Conservation (phyloP, 2,113 vertebrate genomes). For the Odontesthes bonariensis region DNA sequence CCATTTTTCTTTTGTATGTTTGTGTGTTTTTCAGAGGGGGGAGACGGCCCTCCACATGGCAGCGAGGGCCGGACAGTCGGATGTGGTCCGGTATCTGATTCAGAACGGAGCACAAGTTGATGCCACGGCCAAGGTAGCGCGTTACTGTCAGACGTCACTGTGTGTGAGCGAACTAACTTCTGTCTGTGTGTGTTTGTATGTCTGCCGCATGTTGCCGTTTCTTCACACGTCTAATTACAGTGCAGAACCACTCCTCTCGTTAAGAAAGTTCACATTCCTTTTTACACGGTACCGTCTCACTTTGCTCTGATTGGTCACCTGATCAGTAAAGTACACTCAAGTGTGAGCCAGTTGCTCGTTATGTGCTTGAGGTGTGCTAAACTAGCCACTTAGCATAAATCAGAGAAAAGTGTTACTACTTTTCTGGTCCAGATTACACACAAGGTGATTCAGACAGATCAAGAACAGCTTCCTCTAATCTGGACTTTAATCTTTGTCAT, state of each 20-base stretch:
- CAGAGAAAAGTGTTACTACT: too few relatives aligned
- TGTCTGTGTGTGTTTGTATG: background rate
- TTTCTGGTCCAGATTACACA: too few relatives aligned
- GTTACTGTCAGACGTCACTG: too few relatives aligned
- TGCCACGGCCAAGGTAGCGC: conserved; percentile 97
- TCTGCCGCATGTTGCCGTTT: background rate
- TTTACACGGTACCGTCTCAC: background rate
- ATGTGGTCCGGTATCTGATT: conserved; percentile 93
- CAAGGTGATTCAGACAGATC: too few relatives aligned
- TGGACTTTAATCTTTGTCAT: too few relatives aligned
- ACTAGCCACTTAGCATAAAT: too few relatives aligned
- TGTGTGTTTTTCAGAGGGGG: conserved; percentile 87
- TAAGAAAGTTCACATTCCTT: background rate
- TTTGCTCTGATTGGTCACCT: background rate
- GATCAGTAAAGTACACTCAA: background rate
- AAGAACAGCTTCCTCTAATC: too few relatives aligned
- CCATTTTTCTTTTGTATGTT: background rate
- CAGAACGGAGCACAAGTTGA: conserved; percentile 94
- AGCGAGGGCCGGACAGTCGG: conserved; percentile 93
- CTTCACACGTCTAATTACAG: conserved; percentile 7
- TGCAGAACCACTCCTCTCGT: background rate
- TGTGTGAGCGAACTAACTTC: too few relatives aligned
- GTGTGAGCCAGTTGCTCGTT: background rate
- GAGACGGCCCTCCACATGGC: conserved; percentile 98
- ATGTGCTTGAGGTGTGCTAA: too few relatives aligned